Base-by-base conservation (phyloP, 2,113 vertebrate genomes). In the Pholis gunnellus region DNA sequence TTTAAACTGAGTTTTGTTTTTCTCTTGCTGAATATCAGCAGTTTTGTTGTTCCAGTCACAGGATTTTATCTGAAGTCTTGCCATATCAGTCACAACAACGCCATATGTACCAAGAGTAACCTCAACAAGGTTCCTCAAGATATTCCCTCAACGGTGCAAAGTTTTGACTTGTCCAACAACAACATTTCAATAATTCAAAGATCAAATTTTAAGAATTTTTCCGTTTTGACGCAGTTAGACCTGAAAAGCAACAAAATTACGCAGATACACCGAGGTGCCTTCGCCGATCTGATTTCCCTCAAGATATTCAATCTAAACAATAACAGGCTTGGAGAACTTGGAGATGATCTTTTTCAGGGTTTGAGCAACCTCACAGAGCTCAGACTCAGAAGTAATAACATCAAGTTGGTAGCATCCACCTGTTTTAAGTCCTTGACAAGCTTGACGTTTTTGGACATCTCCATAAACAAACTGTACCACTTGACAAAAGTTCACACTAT, bases 81-180 rank as follows among this genome's bases (percentile, higher is more conserved):
- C 52, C 15, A 22, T 15, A 75, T 91, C n/a, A 93, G 65, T 79
- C 0, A 22, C 1, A 1, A 48, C 4, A 17, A 0, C 0, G 86
- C 83, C 34, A 46, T 88, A n/a, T 96, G 94, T 74, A 34, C 13
- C 2, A 0, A 18, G 0, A 44, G 0, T 15, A 29, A 78, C 0
- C 89, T 95, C 4, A n/a, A 0, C 0, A 5, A 34, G 2, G 81
- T 95, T 59, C 94, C 95, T 22, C 3, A 0, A 6, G 78, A 94
- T 9, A 87, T 95, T 65, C 95, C 94, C 14, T 25, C 64, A 3
- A 85, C 63, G 0, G 85, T 92, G 17, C 42, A 14, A 8, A 54
- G 34, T 9, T 66, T 94, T 0, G 87, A 95, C 66, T 81, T 96
- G 54, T 83, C 66, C 20, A 1, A 0, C 9, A 96, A 95, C 78